A percentile compares a stretch with the other conserved stretches of the same genome.
These are phyloP conservation scores for Gopherus flavomarginatus DNA, from an alignment of 2,113 vertebrate genomes.

Conservation along the genomic window DNA sequence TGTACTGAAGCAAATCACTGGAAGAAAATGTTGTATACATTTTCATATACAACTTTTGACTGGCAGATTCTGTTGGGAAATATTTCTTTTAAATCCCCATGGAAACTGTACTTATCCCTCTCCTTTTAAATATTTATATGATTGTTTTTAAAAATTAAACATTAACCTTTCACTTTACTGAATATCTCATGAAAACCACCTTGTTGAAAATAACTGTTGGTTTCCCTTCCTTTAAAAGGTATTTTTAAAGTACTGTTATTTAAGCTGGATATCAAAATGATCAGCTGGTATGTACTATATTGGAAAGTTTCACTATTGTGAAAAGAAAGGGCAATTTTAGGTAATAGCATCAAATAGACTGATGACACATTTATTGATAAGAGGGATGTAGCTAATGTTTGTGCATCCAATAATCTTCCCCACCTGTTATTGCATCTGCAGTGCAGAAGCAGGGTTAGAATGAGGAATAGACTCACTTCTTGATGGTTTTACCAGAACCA, in stretches of 20 bases:
- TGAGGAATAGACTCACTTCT: neutral
- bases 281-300: neutral
- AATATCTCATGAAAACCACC: neutral
- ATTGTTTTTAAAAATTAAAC: neutral
- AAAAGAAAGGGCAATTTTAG: conserved; percentile 5
- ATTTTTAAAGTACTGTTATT: neutral
- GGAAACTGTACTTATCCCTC: neutral
- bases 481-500: fast-evolving
- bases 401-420: neutral
- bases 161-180: neutral
- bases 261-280: neutral
- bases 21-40: neutral
- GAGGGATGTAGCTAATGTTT: conserved; percentile 52
- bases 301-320: neutral
- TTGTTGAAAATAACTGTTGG: neutral
- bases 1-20: neutral
- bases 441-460: neutral
- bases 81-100: neutral
- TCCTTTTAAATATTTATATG: neutral
- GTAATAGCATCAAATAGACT: neutral
- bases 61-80: neutral
- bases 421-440: neutral
- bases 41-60: neutral
- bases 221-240: neutral
- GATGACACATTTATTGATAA: conserved; percentile 61